Evolutionary conservation across 92 coral and sea anemone genomes (phyloP).

Genomic region (Bergia puertoricense): DNA sequence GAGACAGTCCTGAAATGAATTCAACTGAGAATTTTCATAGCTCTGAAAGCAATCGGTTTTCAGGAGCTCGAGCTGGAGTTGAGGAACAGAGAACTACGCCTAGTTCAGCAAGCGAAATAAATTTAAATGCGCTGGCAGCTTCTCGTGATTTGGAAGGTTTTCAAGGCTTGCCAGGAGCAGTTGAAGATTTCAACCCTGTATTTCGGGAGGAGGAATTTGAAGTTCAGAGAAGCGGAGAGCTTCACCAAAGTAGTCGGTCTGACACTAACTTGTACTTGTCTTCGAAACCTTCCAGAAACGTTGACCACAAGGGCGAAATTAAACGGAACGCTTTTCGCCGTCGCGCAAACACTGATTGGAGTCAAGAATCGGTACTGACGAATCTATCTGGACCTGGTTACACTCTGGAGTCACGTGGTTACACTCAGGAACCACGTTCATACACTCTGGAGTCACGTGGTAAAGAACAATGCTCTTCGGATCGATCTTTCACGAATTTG

Average conservation of each 20-base stretch:
- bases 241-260: constrained; percentile 13
- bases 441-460: constrained; percentile 22
- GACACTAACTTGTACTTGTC: constrained; percentile 35
- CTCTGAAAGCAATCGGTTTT: background rate
- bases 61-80: background rate
- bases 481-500: constrained; percentile 47
- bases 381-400: background rate
- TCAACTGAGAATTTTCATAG: constrained; percentile 9
- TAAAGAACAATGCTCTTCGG: constrained; percentile 54
- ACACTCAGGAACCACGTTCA: constrained; percentile 14
- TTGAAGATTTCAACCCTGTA: constrained; percentile 1
- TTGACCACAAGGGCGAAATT: background rate
- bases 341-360: constrained; percentile 38
- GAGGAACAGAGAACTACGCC: background rate
- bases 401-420: background rate
- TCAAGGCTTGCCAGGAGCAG: background rate
- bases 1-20: background rate
- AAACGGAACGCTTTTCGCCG: constrained; percentile 7
- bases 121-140: background rate
- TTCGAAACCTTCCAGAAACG: background rate
- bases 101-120: background rate
- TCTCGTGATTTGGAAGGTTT: background rate
- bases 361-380: background rate
- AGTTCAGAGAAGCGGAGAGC: background rate
- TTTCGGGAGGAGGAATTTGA: background rate